Conservation (phyloP, 1,140 invertebrate genomes). For the Coelopa frigida region DNA sequence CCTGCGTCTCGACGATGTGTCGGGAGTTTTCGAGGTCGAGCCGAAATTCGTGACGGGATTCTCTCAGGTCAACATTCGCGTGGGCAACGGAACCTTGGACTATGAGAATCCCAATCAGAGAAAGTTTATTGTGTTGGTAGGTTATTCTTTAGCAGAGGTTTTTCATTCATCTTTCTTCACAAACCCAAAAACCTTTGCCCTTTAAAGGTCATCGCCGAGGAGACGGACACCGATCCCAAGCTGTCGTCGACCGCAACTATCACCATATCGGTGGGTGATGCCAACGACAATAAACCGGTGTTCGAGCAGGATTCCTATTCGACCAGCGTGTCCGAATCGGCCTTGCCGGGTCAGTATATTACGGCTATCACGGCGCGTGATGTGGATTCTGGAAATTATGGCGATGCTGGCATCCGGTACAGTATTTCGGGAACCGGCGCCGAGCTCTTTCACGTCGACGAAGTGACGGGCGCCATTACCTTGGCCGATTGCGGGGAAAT, state of each 20-base stretch:
- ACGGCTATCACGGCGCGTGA: slow-evolving; percentile 73
- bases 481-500: slow-evolving; percentile 68
- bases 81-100: slow-evolving; percentile 72
- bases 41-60: slow-evolving; percentile 70
- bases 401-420: slow-evolving; percentile 69
- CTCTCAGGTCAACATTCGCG: slow-evolving; percentile 71
- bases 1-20: slow-evolving; percentile 67
- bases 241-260: slow-evolving; percentile 82
- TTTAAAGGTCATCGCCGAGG: slow-evolving; percentile 75
- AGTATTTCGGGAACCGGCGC: slow-evolving; percentile 75
- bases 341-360: slow-evolving; percentile 61
- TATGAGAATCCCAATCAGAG: slow-evolving; percentile 88
- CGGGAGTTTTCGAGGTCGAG: slow-evolving; percentile 75
- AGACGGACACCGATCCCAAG: slow-evolving; percentile 64
- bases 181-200: background rate
- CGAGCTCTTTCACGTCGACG: slow-evolving; percentile 75
- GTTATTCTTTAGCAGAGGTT: slow-evolving; percentile 48
- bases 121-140: slow-evolving; percentile 81
- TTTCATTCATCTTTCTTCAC: background rate
- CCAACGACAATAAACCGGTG: slow-evolving; percentile 83
- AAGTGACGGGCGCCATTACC: slow-evolving; percentile 70
- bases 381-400: slow-evolving; percentile 70
- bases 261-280: slow-evolving; percentile 72
- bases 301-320: slow-evolving; percentile 71
- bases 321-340: slow-evolving; percentile 64